These are phyloP conservation scores for Sander vitreus DNA, from an alignment of 2,113 vertebrate genomes.

Conservation along the genomic window DNA sequence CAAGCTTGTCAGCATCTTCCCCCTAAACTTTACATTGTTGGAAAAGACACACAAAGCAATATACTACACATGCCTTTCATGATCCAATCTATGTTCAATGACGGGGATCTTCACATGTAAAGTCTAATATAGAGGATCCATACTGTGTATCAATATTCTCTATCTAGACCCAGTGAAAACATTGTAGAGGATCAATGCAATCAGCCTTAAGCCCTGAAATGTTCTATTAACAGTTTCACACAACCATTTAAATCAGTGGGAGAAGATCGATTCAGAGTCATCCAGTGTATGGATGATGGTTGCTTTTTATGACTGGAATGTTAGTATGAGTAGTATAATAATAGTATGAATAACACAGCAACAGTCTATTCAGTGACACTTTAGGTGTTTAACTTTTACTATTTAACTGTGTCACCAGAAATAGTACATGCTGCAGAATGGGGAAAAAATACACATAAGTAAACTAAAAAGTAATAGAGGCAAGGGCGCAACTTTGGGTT, in stretches of 20 bases:
- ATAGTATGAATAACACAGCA: constrained; percentile 56
- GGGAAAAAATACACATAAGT: neutral
- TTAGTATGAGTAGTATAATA: constrained; percentile 48
- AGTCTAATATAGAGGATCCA: constrained; percentile 66
- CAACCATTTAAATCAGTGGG: constrained; percentile 73
- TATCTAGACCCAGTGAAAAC: constrained; percentile 71
- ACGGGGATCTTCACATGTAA: constrained; percentile 47
- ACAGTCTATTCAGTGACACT: constrained; percentile 10
- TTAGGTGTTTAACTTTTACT: too few relatives aligned
- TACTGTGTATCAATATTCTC: constrained; percentile 73
- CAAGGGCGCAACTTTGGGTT: too few relatives aligned
- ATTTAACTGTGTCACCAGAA: neutral
- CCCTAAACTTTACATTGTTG: neutral
- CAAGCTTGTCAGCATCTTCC: constrained; percentile 24
- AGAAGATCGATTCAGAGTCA: constrained; percentile 65
- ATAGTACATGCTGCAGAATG: constrained; percentile 10
- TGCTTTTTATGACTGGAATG: constrained; percentile 62
- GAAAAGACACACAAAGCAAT: constrained; percentile 35
- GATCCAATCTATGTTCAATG: constrained; percentile 47
- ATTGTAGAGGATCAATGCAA: constrained; percentile 69
- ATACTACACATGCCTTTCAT: constrained; percentile 15
- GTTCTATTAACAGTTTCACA: constrained; percentile 78
- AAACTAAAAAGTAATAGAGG: neutral
- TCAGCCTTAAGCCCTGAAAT: constrained; percentile 70
- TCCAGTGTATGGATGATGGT: constrained; percentile 54